Evolutionary conservation across 2,797 vertebrate genomes (phyloP).

Genomic region (Acanthurus lineatus): DNA sequence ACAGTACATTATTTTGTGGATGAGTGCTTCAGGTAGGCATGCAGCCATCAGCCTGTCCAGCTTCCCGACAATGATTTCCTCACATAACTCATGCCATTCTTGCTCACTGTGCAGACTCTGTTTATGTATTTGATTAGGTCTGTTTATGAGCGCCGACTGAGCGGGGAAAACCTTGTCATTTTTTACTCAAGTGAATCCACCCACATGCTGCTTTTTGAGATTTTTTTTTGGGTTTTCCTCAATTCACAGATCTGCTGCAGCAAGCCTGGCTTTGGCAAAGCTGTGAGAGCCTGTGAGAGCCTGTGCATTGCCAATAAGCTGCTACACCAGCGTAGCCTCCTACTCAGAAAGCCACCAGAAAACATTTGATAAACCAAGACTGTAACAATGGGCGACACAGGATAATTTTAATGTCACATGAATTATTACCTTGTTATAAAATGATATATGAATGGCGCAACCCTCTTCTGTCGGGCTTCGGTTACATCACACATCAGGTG

Average conservation of each 20-base stretch:
- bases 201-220: constrained; percentile 68
- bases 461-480: neutral
- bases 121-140: constrained; percentile 60
- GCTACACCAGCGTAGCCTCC: constrained; percentile 57
- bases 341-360: constrained; percentile 63
- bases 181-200: constrained; percentile 73
- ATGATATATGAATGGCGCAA: constrained; percentile 4
- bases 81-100: neutral
- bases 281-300: constrained; percentile 53
- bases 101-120: constrained; percentile 32
- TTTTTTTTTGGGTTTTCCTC: constrained; percentile 63
- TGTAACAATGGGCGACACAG: constrained; percentile 25
- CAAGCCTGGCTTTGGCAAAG: constrained; percentile 64
- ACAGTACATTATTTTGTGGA: constrained; percentile 1
- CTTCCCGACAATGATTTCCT: constrained; percentile 24
- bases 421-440: constrained; percentile 22
- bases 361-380: constrained; percentile 57
- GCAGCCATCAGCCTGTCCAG: neutral
- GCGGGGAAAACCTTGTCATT: constrained; percentile 71
- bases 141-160: constrained; percentile 62
- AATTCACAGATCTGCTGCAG: constrained; percentile 68
- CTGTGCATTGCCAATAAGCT: constrained; percentile 61
- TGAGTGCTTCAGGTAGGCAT: constrained; percentile 9
- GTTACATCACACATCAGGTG: neutral
- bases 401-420: constrained; percentile 22